Evolutionary conservation across 2,113 vertebrate species (phyloP).

Genomic region (Machaerirhynchus nigripectus): DNA sequence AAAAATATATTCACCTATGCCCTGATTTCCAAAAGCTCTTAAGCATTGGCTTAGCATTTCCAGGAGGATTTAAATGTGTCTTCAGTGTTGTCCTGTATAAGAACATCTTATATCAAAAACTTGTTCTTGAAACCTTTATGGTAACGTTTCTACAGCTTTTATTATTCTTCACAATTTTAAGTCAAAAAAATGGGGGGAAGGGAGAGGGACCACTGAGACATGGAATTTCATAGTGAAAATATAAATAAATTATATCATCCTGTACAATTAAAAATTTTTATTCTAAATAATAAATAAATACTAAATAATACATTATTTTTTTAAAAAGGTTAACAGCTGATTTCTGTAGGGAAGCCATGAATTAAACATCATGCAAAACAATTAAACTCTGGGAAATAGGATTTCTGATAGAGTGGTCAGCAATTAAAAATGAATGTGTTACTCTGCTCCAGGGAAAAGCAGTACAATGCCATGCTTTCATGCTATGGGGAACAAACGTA

Average conservation of each 20-base stretch:
- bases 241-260: conserved; percentile 51
- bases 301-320: conserved; percentile 45
- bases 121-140: neutral
- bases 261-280: conserved; percentile 49
- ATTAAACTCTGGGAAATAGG: conserved; percentile 58
- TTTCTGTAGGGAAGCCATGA: conserved; percentile 60
- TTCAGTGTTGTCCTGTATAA: neutral
- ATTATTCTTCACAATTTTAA: neutral
- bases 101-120: neutral
- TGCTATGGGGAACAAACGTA: neutral
- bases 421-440: conserved; percentile 64
- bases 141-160: neutral
- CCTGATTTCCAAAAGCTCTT: neutral
- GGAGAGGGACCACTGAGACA: neutral
- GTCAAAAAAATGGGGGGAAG: neutral
- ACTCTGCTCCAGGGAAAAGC: conserved; percentile 43
- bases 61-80: neutral
- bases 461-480: neutral
- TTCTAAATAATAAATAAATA: conserved; percentile 69
- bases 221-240: conserved; percentile 6
- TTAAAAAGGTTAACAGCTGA: conserved; percentile 43
- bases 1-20: neutral
- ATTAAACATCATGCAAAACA: conserved; percentile 63
- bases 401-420: conserved; percentile 51
- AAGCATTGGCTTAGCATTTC: neutral